Percentiles rank a stretch among this genome's conserved stretches.
Conservation (phyloP, 2,113 vertebrate species). For the Saiga tatarica region DNA sequence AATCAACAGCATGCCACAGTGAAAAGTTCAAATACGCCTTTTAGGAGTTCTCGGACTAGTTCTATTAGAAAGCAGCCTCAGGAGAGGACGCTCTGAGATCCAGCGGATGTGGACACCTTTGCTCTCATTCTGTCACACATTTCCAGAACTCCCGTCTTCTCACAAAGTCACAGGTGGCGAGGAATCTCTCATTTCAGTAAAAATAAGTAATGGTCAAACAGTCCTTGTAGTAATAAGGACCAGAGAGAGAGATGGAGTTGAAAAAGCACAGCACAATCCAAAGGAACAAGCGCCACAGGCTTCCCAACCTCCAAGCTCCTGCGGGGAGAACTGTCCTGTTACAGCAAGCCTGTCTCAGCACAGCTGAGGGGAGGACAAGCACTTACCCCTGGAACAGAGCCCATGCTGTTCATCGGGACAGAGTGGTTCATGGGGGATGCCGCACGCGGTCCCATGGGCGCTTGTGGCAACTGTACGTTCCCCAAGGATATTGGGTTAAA, state of each 20-base stretch:
- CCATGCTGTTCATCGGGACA: constrained; percentile 93
- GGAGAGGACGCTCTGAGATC: not conserved
- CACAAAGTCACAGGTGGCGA: not conserved
- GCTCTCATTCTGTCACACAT: not conserved
- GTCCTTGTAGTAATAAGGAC: not conserved
- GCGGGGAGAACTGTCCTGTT: not conserved
- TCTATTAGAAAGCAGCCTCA: not conserved
- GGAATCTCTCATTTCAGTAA: not conserved
- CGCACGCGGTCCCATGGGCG: constrained; percentile 90
- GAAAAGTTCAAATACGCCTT: not conserved
- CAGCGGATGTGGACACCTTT: not conserved
- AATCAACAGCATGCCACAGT: not conserved
- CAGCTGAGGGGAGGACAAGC: not conserved
- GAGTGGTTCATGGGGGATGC: constrained; percentile 95
- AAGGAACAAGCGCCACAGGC: not conserved
- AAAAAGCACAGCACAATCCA: not conserved
- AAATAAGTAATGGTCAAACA: not conserved
- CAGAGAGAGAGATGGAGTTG: not conserved
- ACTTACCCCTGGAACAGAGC: constrained; percentile 90
- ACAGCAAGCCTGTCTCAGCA: not conserved
- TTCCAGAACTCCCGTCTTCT: not conserved
- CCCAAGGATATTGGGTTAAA: constrained; percentile 95
- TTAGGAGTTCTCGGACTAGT: not conserved
- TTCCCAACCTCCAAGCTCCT: not conserved
- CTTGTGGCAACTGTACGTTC: constrained; percentile 93